Base-by-base conservation (phyloP, 2,888 invertebrate species). In the Busseola fusca region DNA sequence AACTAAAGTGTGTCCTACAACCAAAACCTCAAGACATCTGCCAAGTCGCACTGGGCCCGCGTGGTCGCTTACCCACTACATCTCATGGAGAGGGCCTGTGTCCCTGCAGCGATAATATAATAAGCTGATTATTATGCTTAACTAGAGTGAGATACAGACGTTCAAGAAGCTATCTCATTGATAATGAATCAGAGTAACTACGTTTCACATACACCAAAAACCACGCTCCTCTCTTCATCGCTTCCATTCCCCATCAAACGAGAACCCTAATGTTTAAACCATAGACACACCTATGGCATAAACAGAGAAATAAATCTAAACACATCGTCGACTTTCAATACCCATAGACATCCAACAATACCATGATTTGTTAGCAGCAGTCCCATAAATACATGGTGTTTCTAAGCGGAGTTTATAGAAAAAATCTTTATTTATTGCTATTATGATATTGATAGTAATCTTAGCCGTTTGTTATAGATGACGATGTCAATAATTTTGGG, bases 351-450 rank as follows among this genome's bases (percentile, higher is more conserved):
- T 90, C 91, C 92, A 93, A 79, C 82, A 80, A 90, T 89, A 87
- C 88, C 78, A 92, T 94, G 94, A 95, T 94, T 94, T 94, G 94
- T 95, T 92, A 86, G 88, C 84, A 87, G 76, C 87, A 80, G 74
- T 84, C 87, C 88, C 89, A 92, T 94, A 93, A 93, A 94, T 93
- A 92, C 83, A 82, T 68, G 74, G 81, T 87, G 87, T 89, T 86
- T 86, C 81, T 84, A 83, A 87, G 82, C 84, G 76, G 78, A 72
- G 81, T 78, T 87, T 89, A 84, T 80, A 86, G 78, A 86, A 86
- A 90, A 91, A 92, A 89, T 84, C 85, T 86, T 90, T 90, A 93
- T 94, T 93, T 93, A 93, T 93, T 87, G 80, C 72, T 16, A 85
- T 89, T 90, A 88, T 84, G 85, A 86, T 87, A 85, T 85, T 80